Evolutionary conservation across 2,888 invertebrate species (phyloP).

Genomic region (Epistrophe grossulariae): DNA sequence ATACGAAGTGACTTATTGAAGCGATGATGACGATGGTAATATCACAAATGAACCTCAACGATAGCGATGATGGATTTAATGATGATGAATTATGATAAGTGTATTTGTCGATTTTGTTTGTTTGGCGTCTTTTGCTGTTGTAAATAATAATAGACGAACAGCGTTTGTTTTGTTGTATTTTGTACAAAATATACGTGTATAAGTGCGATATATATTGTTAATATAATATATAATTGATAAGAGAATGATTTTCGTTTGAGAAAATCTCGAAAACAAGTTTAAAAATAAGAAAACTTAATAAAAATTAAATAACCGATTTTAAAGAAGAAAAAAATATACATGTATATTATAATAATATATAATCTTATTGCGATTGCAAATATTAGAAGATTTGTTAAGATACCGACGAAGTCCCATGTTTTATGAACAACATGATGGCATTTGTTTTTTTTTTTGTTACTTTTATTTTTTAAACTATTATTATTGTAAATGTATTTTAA

Average conservation of each 20-base stretch:
- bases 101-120: slow-evolving; percentile 25
- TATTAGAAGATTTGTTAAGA: slow-evolving; percentile 68
- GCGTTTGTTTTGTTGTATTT: slow-evolving; percentile 25
- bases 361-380: slow-evolving; percentile 65
- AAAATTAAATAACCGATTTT: slow-evolving; percentile 44
- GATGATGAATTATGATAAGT: slow-evolving; percentile 54
- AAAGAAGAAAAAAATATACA: slow-evolving; percentile 21
- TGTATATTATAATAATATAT: slow-evolving; percentile 42
- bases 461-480: slow-evolving; percentile 40
- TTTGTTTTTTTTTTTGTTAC: slow-evolving; percentile 29
- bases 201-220: slow-evolving; percentile 22
- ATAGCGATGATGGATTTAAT: slow-evolving; percentile 39
- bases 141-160: slow-evolving; percentile 50
- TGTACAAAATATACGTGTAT: slow-evolving; percentile 53
- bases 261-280: slow-evolving; percentile 34
- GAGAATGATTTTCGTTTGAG: slow-evolving; percentile 21
- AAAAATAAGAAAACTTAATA: slow-evolving; percentile 49
- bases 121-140: slow-evolving; percentile 46
- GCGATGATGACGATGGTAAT: slow-evolving; percentile 61
- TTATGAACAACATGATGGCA: slow-evolving; percentile 67
- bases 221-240: not conserved
- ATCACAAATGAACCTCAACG: slow-evolving; percentile 56
- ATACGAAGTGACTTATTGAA: slow-evolving; percentile 55
- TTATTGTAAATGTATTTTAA: slow-evolving; percentile 61
- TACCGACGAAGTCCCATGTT: slow-evolving; percentile 67